Conservation (phyloP, 2,113 vertebrate species). For the Rhabdornis inornatus region DNA sequence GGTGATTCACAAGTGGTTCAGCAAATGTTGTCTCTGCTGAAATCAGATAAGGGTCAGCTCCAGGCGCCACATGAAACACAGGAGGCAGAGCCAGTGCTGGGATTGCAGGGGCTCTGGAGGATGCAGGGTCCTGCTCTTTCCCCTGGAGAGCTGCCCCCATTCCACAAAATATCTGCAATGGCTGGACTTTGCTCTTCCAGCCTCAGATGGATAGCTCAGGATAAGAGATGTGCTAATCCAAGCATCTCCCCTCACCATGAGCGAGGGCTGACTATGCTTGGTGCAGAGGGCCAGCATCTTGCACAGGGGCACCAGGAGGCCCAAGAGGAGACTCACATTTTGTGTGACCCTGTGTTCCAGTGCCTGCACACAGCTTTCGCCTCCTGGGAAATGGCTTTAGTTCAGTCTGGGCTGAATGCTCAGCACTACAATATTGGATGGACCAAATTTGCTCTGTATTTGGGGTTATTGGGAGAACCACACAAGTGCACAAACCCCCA, state of each 20-base stretch:
- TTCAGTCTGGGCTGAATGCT: not conserved
- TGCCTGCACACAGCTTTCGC: not conserved
- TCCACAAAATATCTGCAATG: not conserved
- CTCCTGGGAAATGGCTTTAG: not conserved
- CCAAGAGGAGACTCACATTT: not conserved
- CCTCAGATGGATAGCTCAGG: not conserved
- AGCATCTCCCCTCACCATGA: fast-evolving
- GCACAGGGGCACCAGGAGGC: not conserved
- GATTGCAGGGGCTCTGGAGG: fast-evolving
- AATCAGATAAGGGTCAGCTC: conserved; percentile 4
- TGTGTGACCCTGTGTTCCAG: not conserved
- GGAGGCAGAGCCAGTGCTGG: not conserved
- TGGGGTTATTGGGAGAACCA: not conserved
- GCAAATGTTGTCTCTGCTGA: not conserved
- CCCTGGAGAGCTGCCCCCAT: not conserved
- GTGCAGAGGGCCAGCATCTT: not conserved
- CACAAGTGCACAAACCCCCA: not conserved
- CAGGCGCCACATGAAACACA: not conserved
- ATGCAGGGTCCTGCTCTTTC: fast-evolving
- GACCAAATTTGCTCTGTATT: not conserved
- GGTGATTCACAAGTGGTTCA: conserved; percentile 30
- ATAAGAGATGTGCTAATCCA: not conserved
- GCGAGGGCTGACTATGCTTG: not conserved
- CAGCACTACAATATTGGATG: not conserved
- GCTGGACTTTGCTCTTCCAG: not conserved